These are phyloP conservation scores for Astropecten irregularis DNA, from an alignment of 53 echinoderm and acorn worm genomes.

Conservation along the genomic window DNA sequence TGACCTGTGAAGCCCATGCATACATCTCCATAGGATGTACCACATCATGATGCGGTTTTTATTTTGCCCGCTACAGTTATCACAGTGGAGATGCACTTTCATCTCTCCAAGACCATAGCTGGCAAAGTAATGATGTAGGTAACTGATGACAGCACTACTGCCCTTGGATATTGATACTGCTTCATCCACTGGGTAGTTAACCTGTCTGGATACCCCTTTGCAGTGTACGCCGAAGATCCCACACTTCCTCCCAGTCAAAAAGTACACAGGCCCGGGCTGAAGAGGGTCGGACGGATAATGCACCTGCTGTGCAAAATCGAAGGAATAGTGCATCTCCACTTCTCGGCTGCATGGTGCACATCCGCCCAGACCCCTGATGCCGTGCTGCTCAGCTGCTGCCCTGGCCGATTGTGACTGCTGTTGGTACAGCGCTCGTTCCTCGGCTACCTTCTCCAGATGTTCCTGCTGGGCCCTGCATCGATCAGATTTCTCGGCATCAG, in stretches of 20 bases:
- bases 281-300: constrained; percentile 55
- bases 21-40: constrained; percentile 30
- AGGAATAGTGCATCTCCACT: constrained; percentile 53
- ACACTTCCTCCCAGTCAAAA: constrained; percentile 48
- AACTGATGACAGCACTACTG: background rate
- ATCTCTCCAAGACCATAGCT: background rate
- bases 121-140: background rate
- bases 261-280: constrained; percentile 70
- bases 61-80: constrained; percentile 16
- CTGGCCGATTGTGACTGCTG: background rate
- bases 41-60: constrained; percentile 28
- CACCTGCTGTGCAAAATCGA: constrained; percentile 71
- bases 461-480: background rate
- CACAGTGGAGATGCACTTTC: background rate
- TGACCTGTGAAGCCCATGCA: background rate
- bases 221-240: constrained; percentile 43
- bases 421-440: background rate
- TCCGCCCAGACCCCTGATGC: background rate
- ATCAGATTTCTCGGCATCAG: background rate
- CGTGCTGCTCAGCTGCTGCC: too few relatives aligned
- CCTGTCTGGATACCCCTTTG: constrained; percentile 19
- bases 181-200: background rate
- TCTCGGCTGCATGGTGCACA: background rate
- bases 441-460: background rate
- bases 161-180: background rate